Evolutionary conservation across 2,888 invertebrate species (phyloP).

Genomic region (Lysandra bellargus): DNA sequence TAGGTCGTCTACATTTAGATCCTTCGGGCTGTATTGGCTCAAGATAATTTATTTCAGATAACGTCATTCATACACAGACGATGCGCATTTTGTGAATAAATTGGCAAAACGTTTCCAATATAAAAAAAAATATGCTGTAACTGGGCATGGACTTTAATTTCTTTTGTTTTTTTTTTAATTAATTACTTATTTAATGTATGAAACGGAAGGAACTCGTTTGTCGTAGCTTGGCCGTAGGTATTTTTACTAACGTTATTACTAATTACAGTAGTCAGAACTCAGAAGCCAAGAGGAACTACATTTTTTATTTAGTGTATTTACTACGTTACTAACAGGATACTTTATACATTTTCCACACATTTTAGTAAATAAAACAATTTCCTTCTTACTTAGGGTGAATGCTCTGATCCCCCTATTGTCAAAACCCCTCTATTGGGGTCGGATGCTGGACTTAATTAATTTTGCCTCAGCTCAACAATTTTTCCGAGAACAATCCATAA

Average conservation of each 20-base stretch:
- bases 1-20: neutral
- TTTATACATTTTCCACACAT: neutral
- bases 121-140: neutral
- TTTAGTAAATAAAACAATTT: neutral
- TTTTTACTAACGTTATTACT: too few relatives aligned
- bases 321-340: neutral
- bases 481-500: neutral
- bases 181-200: too few relatives aligned
- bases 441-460: neutral
- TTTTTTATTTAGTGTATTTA: too few relatives aligned
- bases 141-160: neutral
- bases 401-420: neutral
- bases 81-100: neutral
- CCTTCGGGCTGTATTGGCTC: neutral
- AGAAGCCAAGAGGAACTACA: too few relatives aligned
- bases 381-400: neutral
- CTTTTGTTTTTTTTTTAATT: neutral
- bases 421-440: neutral
- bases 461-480: neutral
- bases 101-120: neutral
- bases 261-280: too few relatives aligned
- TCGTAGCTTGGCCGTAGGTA: too few relatives aligned
- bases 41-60: neutral
- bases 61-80: neutral
- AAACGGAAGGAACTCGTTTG: too few relatives aligned